Evolutionary conservation across 2,888 invertebrate genomes (phyloP).

Genomic region (Clistopyga incitator): DNA sequence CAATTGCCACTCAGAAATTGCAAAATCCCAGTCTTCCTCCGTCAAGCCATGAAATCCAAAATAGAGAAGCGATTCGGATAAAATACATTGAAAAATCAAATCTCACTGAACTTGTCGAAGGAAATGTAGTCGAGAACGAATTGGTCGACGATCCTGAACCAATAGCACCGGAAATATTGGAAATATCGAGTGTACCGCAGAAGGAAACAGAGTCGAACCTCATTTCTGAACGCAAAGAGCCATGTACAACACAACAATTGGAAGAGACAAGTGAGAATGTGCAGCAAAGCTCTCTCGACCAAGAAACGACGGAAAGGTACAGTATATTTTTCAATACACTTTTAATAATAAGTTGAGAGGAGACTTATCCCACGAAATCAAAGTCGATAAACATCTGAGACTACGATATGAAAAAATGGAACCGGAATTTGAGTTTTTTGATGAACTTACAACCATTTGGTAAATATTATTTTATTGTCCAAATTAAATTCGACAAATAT

Average conservation of each 20-base stretch:
- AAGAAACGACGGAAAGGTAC: slow-evolving; percentile 33
- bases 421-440: too few relatives aligned
- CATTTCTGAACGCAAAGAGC: background rate
- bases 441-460: too few relatives aligned
- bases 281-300: background rate
- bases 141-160: slow-evolving; percentile 4
- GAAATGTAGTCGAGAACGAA: background rate
- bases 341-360: background rate
- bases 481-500: background rate
- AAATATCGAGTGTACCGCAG: background rate
- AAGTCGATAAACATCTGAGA: background rate
- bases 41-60: background rate
- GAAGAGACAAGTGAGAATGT: background rate
- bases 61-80: background rate
- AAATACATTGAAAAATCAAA: background rate
- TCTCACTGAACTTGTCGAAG: background rate
- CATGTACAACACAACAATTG: background rate
- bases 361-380: background rate
- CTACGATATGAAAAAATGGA: too few relatives aligned
- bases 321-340: slow-evolving; percentile 11
- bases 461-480: background rate
- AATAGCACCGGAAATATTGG: background rate
- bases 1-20: slow-evolving; percentile 3
- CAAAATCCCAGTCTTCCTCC: background rate
- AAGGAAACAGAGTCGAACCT: background rate